Evolutionary conservation across 2,797 vertebrate genomes (phyloP), one percentile per base, ranked within the genome.

Genomic region (Hippocampus kuda): DNA sequence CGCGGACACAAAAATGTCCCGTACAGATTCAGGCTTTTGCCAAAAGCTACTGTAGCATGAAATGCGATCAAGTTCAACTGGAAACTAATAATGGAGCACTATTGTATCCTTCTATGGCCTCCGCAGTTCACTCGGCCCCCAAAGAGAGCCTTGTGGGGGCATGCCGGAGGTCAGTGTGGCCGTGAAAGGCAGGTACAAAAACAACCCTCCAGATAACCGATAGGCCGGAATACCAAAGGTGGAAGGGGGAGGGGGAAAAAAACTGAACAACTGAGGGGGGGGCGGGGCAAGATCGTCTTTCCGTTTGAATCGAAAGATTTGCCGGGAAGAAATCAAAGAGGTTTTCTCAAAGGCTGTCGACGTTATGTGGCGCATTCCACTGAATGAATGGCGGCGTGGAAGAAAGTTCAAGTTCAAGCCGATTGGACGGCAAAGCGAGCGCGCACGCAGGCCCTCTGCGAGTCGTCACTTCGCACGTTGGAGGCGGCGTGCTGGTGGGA

Each of bases 101-200:
- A 30, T 67, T 73, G 54, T 72, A 66, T 71, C 13, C 13, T 12
- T 70, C 26, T 70, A 0, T 66, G 68, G 60, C 64, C 44, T 68
- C 30, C n/a, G 22, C 56, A 72, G 66, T 72, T 73, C 56, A 69
- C 60, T 80, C 12, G 0, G 44, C 71, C 77, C 63, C 71, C 6
- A 73, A 70, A 74, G 34, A 74, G 72, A 64, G 61, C 78, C n/a
- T 57, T 16, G 18, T 72, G 66, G 65, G 27, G 65, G 48, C 46
- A 34, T 56, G 68, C 72, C 59, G 27, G 65, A 73, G 84, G 72
- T 78, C 78, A 78, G 68, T 70, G 63, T 73, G 72, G 75, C 73
- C 75, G 75, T 82, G 83, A 85, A 81, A 81, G 75, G 77, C 78
- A 84, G 76, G 80, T 84, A 86, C 75, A 81, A 84, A 88, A 84